A percentile compares a stretch with the other conserved stretches of the same genome.
Evolutionary conservation across 2,888 invertebrate species (phyloP).

Genomic region (Tipula lateralis): DNA sequence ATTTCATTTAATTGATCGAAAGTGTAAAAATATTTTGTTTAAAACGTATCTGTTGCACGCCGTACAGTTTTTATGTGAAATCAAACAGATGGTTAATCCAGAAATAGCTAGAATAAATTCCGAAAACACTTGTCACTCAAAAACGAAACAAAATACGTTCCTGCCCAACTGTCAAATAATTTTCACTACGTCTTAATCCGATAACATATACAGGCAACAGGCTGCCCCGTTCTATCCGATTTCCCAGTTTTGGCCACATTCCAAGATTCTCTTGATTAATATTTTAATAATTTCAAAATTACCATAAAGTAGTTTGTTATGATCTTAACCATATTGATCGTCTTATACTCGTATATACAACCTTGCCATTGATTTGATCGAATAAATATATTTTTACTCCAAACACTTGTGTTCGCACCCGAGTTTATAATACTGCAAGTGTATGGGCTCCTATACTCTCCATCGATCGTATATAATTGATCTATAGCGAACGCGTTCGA

Average conservation of each 20-base stretch:
- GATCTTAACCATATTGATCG: background rate
- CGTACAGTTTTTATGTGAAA: no score
- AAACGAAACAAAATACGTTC: no score
- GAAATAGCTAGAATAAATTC: no score
- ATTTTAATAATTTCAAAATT: background rate
- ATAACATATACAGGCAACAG: background rate
- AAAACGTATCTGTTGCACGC: no score
- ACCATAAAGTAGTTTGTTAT: background rate
- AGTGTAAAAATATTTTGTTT: no score
- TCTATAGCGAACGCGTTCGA: background rate
- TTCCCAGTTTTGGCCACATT: background rate
- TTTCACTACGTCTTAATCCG: background rate
- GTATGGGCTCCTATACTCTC: background rate
- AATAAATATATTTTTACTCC: background rate
- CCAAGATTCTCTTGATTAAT: background rate
- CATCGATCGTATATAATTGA: background rate
- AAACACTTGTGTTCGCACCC: background rate
- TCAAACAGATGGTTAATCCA: no score
- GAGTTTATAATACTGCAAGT: background rate
- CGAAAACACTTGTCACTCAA: no score
- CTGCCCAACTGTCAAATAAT: background rate
- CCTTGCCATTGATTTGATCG: slow-evolving; percentile 5
- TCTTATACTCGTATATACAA: background rate
- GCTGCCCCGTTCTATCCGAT: background rate
- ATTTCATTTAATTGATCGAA: no score